Percentiles rank a stretch among this genome's conserved stretches.
These are phyloP conservation scores for Omphaloscelis lunosa DNA, from an alignment of 2,888 invertebrate genomes.

Conservation along the genomic window DNA sequence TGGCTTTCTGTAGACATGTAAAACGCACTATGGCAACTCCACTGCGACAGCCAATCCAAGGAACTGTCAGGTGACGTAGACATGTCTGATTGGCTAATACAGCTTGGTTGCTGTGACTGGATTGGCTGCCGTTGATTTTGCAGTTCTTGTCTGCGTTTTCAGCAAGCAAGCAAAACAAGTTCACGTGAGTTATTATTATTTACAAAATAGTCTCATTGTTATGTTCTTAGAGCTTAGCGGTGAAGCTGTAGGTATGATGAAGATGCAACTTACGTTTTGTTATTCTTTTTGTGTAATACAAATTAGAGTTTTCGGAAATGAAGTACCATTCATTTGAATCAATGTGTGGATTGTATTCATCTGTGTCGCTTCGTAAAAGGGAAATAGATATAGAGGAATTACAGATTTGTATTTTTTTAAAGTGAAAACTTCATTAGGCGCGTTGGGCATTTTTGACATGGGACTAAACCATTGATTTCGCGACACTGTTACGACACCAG, in stretches of 20 bases:
- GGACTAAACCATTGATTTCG: no score
- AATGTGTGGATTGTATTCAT: background rate
- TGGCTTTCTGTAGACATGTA: background rate
- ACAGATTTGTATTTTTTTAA: background rate
- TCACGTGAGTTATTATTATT: slow-evolving; percentile 23
- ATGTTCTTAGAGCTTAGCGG: slow-evolving; percentile 20
- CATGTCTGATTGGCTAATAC: slow-evolving; percentile 3
- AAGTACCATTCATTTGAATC: background rate
- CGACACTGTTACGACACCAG: no score
- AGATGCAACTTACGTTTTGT: slow-evolving; percentile 29
- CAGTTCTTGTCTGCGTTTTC: background rate
- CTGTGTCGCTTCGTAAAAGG: background rate
- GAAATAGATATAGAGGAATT: background rate
- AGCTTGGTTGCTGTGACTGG: background rate
- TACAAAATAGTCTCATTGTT: slow-evolving; percentile 59
- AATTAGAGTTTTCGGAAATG: slow-evolving; percentile 37
- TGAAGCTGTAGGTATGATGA: slow-evolving; percentile 36
- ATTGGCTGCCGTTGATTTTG: background rate
- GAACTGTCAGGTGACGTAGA: background rate
- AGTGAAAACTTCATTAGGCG: no score
- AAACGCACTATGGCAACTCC: background rate
- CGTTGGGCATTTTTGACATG: no score
- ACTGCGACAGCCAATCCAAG: background rate
- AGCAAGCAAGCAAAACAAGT: slow-evolving; percentile 9
- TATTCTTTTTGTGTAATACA: slow-evolving; percentile 42